Percentiles rank a stretch among this genome's conserved stretches.
phyloP scores from a whole-genome alignment of 2,888 invertebrate genomes.

The Ectemnius cavifrons region DNA sequence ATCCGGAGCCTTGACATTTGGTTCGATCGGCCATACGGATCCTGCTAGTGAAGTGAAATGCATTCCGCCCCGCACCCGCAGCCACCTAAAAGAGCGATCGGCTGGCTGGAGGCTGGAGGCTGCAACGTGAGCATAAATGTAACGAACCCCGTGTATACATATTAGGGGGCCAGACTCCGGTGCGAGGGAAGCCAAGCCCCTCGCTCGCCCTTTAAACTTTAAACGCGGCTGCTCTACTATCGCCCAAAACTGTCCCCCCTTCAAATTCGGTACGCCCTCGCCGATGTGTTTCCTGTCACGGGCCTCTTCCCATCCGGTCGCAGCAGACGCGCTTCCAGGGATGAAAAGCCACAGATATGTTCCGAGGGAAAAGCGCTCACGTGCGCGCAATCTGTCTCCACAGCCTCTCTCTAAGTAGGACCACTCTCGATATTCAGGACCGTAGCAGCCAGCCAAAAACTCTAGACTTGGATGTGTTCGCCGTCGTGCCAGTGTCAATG shows the following conservation, averaged over 20 bases:
- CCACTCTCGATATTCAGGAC: not conserved
- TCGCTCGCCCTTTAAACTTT: slow-evolving; percentile 24
- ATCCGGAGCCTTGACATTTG: too few species aligned
- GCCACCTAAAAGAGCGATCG: slow-evolving; percentile 8
- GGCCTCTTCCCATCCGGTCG: slow-evolving; percentile 50
- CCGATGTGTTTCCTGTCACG: slow-evolving; percentile 52
- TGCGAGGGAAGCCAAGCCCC: not conserved
- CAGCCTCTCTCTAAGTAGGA: not conserved
- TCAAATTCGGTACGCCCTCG: slow-evolving; percentile 24
- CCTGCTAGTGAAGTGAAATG: slow-evolving; percentile 13
- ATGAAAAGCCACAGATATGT: slow-evolving; percentile 28
- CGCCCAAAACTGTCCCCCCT: slow-evolving; percentile 20
- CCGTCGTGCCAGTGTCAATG: too few species aligned
- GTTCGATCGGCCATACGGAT: slow-evolving; percentile 8
- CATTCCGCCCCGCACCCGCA: not conserved
- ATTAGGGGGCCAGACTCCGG: slow-evolving; percentile 16
- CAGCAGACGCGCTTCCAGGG: slow-evolving; percentile 26
- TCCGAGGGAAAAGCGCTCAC: slow-evolving; percentile 48
- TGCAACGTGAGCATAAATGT: slow-evolving; percentile 27
- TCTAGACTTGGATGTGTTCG: too few species aligned
- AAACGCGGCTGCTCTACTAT: slow-evolving; percentile 20
- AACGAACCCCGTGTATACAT: slow-evolving; percentile 37
- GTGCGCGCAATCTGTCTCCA: slow-evolving; percentile 58
- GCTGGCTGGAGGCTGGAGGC: not conserved
- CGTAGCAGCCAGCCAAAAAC: too few species aligned